Base-by-base conservation (phyloP, 2,113 vertebrate species). In the Antennarius striatus region DNA sequence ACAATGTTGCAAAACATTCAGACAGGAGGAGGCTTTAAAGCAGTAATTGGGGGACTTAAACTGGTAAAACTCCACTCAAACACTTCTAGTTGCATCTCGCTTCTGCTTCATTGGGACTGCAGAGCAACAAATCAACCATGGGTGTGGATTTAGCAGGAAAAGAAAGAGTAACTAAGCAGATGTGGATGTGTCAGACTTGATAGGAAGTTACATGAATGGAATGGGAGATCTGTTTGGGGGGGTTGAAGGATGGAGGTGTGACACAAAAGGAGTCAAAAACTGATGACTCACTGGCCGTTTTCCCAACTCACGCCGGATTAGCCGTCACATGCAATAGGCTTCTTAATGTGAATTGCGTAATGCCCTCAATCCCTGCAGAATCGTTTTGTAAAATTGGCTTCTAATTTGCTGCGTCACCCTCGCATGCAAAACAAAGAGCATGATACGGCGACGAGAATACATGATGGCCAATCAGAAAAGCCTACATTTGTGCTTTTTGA, bases 1-100 rank as follows among this genome's bases (percentile, higher is more conserved):
- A 90, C 87, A 91, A 89, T 84, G 88, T 91, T 90, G 84, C 89
- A 87, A 88, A 91, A 90, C 87, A 90, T 86, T 86, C 89, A 86
- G 90, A 89, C 89, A 90, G 82, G 82, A 86, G 83, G 79, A 87
- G 88, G 88, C 77, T 88, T 91, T 90, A 83, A 82, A 82, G 85
- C 85, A 70, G 80, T 88, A 87, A 91, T 91, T 88, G 73, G 72
- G 71, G 84, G 83, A 83, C 83, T 87, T 88, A 87, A 39, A 49
- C 62, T 43, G 70, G 80, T 77, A 67, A 81, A 85, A 84, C 84
- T 81, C 73, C 14, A 45, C 83, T 88, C 82, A 85, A 68, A 74
- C 80, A 68, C 86, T 80, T 83, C 78, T 71, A 74, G 82, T 79
- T 81, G 75, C 73, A 80, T 85, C 84, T 79, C 81, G 74, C 81